Percentiles rank a stretch among this genome's conserved stretches.
phyloP scores from a whole-genome alignment of 2,888 invertebrate genomes.

The Lypha dubia region DNA sequence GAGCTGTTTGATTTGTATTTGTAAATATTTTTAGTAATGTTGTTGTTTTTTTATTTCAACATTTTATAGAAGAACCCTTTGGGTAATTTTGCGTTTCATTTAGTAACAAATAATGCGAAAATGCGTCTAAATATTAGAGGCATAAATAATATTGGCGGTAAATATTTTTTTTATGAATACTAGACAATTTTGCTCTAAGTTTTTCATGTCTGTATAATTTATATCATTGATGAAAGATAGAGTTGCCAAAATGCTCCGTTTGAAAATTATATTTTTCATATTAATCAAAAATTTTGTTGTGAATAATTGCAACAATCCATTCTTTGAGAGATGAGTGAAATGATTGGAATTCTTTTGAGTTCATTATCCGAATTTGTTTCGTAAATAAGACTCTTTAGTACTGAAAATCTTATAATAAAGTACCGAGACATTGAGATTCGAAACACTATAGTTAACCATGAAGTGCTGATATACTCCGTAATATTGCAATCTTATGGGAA shows the following conservation, averaged over 20 bases:
- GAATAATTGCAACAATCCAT: neutral
- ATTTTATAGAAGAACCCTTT: constrained; percentile 52
- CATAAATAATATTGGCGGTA: constrained; percentile 56
- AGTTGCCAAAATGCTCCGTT: constrained; percentile 19
- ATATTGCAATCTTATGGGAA: too few relatives aligned
- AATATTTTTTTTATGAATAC: constrained; percentile 32
- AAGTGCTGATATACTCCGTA: too few relatives aligned
- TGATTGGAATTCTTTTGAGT: too few relatives aligned
- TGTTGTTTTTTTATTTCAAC: constrained; percentile 6
- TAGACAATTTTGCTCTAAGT: neutral
- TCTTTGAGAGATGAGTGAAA: neutral
- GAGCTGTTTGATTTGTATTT: constrained; percentile 32
- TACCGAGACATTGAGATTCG: too few relatives aligned
- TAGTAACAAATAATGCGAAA: constrained; percentile 55
- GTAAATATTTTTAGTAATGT: constrained; percentile 48
- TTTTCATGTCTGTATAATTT: constrained; percentile 9
- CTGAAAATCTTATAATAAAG: too few relatives aligned
- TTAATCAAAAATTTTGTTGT: neutral
- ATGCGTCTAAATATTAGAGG: constrained; percentile 53
- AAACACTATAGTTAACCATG: too few relatives aligned
- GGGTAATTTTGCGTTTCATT: constrained; percentile 66
- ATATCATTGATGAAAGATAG: constrained; percentile 11
- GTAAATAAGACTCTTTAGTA: too few relatives aligned
- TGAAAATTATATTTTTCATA: neutral
- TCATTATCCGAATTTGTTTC: too few relatives aligned